phyloP scores from a whole-genome alignment of 2,113 vertebrate genomes.

The Panthera leo region DNA sequence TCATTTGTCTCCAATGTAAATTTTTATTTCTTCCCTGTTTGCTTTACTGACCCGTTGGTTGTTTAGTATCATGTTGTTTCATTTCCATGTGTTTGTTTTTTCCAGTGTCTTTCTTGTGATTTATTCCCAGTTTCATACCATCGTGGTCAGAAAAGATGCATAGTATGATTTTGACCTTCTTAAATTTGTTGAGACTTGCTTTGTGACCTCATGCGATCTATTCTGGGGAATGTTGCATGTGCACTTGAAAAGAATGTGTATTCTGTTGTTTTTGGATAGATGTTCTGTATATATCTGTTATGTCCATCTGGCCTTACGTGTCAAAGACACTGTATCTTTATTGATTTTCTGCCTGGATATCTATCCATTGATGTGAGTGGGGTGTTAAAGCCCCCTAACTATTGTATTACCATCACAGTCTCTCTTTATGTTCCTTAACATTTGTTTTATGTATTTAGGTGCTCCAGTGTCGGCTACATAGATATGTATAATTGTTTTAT shows the following conservation, averaged over 20 bases:
- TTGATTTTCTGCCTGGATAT: neutral
- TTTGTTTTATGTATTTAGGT: neutral
- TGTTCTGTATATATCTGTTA: neutral
- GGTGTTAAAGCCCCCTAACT: neutral
- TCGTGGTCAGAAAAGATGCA: neutral
- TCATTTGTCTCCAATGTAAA: neutral
- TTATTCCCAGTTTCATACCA: neutral
- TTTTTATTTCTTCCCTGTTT: neutral
- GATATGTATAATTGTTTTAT: neutral
- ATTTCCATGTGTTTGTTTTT: neutral
- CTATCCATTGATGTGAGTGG: neutral
- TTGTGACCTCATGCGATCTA: neutral
- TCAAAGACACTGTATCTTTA: neutral
- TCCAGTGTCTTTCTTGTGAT: neutral
- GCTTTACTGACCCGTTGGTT: neutral
- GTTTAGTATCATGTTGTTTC: neutral
- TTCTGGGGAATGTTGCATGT: neutral
- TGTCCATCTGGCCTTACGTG: neutral
- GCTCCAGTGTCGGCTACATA: neutral
- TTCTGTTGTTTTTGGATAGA: neutral
- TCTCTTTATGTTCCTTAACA: neutral
- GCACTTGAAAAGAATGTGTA: too few relatives aligned
- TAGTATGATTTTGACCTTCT: neutral
- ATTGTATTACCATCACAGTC: neutral
- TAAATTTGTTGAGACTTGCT: neutral